phyloP scores from a whole-genome alignment of 2,888 invertebrate genomes.

The Oasisia sp. region DNA sequence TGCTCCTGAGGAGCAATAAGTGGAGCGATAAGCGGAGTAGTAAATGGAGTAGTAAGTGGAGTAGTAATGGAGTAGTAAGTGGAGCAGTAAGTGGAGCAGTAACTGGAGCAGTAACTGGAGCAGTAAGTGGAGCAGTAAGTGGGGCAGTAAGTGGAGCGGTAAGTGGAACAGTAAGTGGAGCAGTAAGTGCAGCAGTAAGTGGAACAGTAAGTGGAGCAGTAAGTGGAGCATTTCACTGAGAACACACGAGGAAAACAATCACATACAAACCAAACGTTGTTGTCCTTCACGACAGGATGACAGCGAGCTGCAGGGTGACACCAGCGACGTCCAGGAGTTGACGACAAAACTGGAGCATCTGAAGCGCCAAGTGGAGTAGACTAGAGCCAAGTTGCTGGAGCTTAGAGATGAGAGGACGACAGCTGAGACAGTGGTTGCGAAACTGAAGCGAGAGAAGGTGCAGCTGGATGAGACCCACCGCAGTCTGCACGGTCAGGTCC shows the following conservation, averaged over 20 bases:
- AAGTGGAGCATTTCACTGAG: not conserved
- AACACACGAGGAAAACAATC: not conserved
- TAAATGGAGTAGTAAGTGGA: too few species aligned
- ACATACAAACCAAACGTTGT: too few species aligned
- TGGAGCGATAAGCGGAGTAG: too few species aligned
- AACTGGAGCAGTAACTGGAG: too few species aligned
- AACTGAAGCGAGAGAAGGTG: slow-evolving; percentile 52
- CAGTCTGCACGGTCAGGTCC: slow-evolving; percentile 36
- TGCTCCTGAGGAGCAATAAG: too few species aligned
- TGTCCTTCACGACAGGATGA: slow-evolving; percentile 41
- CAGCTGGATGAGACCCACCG: slow-evolving; percentile 54
- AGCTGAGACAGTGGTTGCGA: slow-evolving; percentile 51
- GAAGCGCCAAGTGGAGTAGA: slow-evolving; percentile 47
- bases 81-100: too few species aligned
- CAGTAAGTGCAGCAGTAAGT: too few species aligned
- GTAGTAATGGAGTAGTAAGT: too few species aligned
- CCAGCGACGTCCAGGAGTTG: slow-evolving; percentile 41
- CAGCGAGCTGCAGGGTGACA: slow-evolving; percentile 51
- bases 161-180: too few species aligned
- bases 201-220: too few species aligned
- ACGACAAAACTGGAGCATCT: slow-evolving; percentile 50
- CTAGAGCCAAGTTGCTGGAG: slow-evolving; percentile 52
- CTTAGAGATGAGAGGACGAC: slow-evolving; percentile 52
- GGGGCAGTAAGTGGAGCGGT: too few species aligned
- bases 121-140: too few species aligned